A percentile compares a stretch with the other conserved stretches of the same genome.
Conservation (phyloP, 2,797 vertebrate species). For the Silurus lanzhouensis region DNA sequence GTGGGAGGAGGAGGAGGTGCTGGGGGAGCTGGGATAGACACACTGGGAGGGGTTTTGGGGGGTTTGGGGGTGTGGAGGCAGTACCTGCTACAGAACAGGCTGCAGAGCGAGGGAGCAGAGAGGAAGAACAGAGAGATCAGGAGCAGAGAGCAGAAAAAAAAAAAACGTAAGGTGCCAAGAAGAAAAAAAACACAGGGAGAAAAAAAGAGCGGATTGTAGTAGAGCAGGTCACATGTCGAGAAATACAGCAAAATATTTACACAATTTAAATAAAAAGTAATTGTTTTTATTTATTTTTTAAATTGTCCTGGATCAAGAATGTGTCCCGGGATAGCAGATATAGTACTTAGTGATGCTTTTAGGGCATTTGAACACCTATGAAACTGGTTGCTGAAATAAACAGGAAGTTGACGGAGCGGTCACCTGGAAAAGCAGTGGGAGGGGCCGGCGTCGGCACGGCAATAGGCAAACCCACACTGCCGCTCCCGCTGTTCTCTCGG, state of each 20-base stretch:
- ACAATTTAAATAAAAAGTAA: background rate
- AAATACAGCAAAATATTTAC: background rate
- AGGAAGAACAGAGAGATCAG: conserved; percentile 54
- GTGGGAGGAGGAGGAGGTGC: conserved; percentile 67
- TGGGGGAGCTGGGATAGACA: conserved; percentile 63
- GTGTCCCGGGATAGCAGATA: background rate
- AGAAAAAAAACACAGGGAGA: background rate
- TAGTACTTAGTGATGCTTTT: no score
- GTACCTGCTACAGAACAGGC: conserved; percentile 78
- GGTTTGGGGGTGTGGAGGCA: conserved; percentile 79
- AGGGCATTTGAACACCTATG: background rate
- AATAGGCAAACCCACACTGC: conserved; percentile 94
- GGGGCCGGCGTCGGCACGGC: conserved; percentile 96
- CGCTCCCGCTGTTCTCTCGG: conserved; percentile 98
- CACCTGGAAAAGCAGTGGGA: conserved; percentile 94
- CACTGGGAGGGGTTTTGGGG: conserved; percentile 67
- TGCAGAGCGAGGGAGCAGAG: conserved; percentile 53
- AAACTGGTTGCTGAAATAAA: background rate
- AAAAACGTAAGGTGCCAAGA: background rate
- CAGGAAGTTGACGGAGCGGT: conserved; percentile 35
- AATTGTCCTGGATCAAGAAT: background rate
- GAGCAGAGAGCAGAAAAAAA: conserved; percentile 23
- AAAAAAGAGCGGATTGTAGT: background rate
- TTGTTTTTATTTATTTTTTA: background rate
- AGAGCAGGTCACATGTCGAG: background rate